Evolutionary conservation across 2,888 invertebrate species (phyloP), one percentile per base, ranked within the genome.

Genomic region (Drosophila formosana): DNA sequence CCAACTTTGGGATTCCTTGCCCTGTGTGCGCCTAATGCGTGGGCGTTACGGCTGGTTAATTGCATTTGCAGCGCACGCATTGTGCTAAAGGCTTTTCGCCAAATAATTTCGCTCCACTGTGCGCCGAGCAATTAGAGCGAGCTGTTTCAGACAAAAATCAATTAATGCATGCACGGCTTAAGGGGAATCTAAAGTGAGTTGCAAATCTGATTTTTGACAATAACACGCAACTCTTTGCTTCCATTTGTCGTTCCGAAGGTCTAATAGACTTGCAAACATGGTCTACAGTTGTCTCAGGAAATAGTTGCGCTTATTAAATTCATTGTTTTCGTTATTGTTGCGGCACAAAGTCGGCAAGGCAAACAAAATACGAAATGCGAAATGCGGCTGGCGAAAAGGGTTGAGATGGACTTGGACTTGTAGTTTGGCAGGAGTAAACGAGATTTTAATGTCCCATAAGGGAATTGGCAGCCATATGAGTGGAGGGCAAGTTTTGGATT

Each of bases 361-460:
- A 83, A 87, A 82, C 78, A 85, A 76, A 75, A 67, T 73, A 69
- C 76, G 75, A 71, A 77, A 73, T 72, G 2, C 18, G 1, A 1
- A 18, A 18, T 18, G 18, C 18, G 39, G 18, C 62, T 72, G 52
- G 49, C 49, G 66, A 66, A 74, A 83, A 68, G 85, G 82, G 89
- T 88, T 85, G 61, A 74, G 75, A 55, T 60, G 66, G 62, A 18
- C 18, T 18, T 18, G 18, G 58, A 62, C 60, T 39, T 43, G 28
- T 79, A 72, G 75, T 75, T 75, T 71, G 41, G 58, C 57, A 45
- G 58, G 58, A 72, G 82, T 83, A 89, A 90, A 91, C 91, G 91
- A 84, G 89, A 82, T 89, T 91, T 91, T 91, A 91, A 91, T 91
- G 91, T 90, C 89, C 90, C 90, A 91, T 84, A 82, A 82, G 90